Percentiles rank a stretch among this genome's conserved stretches.
phyloP scores from a whole-genome alignment of 2,888 invertebrate genomes.

The Herminia tarsipennalis region DNA sequence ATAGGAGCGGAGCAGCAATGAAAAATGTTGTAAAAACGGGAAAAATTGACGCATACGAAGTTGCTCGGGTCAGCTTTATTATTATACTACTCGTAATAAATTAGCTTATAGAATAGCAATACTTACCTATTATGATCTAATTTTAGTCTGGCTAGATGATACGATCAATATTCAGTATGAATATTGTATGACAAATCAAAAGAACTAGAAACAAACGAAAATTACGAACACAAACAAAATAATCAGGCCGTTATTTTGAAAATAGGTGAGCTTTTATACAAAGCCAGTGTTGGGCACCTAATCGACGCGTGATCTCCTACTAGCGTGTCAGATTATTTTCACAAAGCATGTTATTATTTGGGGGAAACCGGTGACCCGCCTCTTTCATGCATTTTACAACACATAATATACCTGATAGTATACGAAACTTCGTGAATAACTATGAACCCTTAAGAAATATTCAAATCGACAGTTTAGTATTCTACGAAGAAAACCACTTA shows the following conservation, averaged over 20 bases:
- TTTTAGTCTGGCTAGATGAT: too few relatives aligned
- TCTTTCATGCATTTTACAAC: slow-evolving; percentile 42
- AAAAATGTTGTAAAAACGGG: too few relatives aligned
- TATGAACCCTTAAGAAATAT: slow-evolving; percentile 31
- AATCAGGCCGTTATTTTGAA: slow-evolving; percentile 6
- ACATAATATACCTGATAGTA: slow-evolving; percentile 35
- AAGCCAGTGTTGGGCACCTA: slow-evolving; percentile 36
- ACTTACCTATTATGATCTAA: too few relatives aligned
- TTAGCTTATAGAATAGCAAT: background rate
- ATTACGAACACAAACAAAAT: background rate
- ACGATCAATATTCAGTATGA: too few relatives aligned
- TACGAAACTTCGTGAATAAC: slow-evolving; percentile 35
- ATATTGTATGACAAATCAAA: slow-evolving; percentile 4
- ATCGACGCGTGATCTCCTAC: slow-evolving; percentile 34
- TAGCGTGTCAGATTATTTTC: slow-evolving; percentile 43
- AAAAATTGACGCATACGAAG: too few relatives aligned
- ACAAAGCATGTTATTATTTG: slow-evolving; percentile 39
- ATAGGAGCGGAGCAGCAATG: too few relatives aligned
- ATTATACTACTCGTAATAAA: too few relatives aligned
- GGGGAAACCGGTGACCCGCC: slow-evolving; percentile 29
- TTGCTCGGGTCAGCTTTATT: too few relatives aligned
- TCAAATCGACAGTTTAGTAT: slow-evolving; percentile 18
- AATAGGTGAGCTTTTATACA: slow-evolving; percentile 15
- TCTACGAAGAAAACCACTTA: slow-evolving; percentile 3
- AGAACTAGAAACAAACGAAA: background rate